phyloP scores from a whole-genome alignment of 1,140 invertebrate species.

The Pachyrhynchus sulphureomaculatus region DNA sequence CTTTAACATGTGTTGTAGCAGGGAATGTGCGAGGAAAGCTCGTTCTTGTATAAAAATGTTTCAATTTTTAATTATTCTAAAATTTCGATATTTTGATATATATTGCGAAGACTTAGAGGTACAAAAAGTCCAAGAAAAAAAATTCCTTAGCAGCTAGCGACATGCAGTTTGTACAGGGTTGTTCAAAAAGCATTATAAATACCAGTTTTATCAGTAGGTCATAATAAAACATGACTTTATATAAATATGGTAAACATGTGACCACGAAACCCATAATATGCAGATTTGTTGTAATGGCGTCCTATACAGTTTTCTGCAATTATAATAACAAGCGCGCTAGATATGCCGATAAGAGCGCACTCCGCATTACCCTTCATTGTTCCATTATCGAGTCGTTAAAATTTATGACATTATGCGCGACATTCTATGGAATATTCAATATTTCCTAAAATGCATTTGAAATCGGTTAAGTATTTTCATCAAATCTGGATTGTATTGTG shows the following conservation, averaged over 20 bases:
- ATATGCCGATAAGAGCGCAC: constrained; percentile 8
- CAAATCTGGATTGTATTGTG: no score
- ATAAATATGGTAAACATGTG: constrained; percentile 17
- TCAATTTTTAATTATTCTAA: no score
- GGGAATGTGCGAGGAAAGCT: no score
- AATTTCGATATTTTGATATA: no score
- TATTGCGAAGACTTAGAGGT: no score
- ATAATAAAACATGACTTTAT: neutral
- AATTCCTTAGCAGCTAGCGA: no score
- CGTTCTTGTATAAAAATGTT: no score
- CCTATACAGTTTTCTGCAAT: constrained; percentile 3
- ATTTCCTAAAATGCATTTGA: neutral
- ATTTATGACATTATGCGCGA: constrained; percentile 1
- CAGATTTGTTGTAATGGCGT: neutral
- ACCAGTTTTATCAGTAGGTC: constrained; percentile 10
- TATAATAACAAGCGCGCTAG: constrained; percentile 22
- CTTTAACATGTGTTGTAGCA: no score
- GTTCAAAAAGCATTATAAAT: no score
- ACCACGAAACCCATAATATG: constrained; percentile 12
- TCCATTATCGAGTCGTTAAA: neutral
- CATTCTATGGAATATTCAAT: constrained; percentile 12
- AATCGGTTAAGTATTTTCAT: no score
- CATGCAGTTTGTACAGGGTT: no score
- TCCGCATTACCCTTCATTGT: neutral
- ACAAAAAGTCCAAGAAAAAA: no score